Base-by-base conservation (phyloP, 1,140 invertebrate species). In the Sweltsa coloradensis region DNA sequence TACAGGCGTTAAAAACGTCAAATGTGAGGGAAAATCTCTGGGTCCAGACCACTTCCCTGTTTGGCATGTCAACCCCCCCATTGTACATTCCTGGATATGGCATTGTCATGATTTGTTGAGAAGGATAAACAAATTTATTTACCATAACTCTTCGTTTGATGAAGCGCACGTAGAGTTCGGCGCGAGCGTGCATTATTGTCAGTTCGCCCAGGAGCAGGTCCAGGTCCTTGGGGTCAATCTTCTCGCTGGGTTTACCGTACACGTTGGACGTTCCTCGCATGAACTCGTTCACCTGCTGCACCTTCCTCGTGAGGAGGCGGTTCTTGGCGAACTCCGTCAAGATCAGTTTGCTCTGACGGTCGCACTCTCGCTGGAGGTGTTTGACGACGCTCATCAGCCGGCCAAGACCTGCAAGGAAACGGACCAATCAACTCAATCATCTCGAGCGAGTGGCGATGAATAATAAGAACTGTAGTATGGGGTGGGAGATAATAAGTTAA, bases 131-230 rank as follows among this genome's bases (percentile, higher is more conserved):
- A n/a, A n/a, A n/a, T n/a, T n/a, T n/a, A 70, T 69, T 74, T 65
- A 87, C 89, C 56, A 73, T 73, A 13, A 90, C 67, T 59, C 89
- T 74, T 51, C 88, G 73, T 22, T 78, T 72, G 45, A 97, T 71
- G 72, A 98, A 99, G 51, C 82, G 71, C 49, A 92, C 79, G 64
- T 97, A 99, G 0, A 97, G 68, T 63, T 95, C 89, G 25, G 87
- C 77, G 51, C 92, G 72, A 1, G 88, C 82, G 68, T 94, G 92
- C 63, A 97, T 83, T 16, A 97, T 70, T 0, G 91, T 91, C 39
- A 97, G 75, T 69, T 99, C 95, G 14, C 79, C 82, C 34, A 98
- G 75, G 4, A 95, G 67, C 0, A 85, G 74, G 70, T 98, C 96
- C 9, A 95, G 70, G 51, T 89, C 41, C 41, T 23, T 48, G n/a